Evolutionary conservation across 2,113 vertebrate genomes (phyloP), one percentile per base, ranked within the genome.

Genomic region (Cavia aperea): DNA sequence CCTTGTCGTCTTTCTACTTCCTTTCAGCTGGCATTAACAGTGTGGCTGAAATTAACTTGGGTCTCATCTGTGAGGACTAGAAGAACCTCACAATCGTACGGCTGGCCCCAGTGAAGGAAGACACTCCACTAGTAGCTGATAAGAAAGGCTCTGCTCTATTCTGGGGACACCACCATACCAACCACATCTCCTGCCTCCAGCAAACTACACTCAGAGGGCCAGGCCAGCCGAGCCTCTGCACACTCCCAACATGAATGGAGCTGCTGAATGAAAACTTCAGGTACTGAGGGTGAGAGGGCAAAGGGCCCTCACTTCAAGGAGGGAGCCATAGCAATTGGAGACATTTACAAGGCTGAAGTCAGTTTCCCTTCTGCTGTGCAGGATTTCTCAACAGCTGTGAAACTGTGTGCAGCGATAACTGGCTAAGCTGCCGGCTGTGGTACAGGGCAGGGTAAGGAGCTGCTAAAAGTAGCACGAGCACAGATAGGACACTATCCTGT

Each of bases 341-440:
- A 89, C 77, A 82, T 89, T 4, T 51, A 82, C 70, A 88, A 70
- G 86, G n/a, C 84, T 58, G 78, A 31, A 92, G 93, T 93, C 66
- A 54, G 89, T 96, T 94, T 96, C 95, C 88, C 89, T 96, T 96
- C 96, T 95, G 95, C 81, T 14, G 65, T 62, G 88, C 26, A 49
- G 31, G 65, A 51, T 93, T 90, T 93, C 92, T 87, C 84, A 89
- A 66, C 95, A 91, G 93, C 92, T 94, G 90, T 78, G 58, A 93
- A 56, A 81, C 92, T 63, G 81, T 78, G 60, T 6, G 26, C 26
- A 43, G 36, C 89, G 96, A 96, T 95, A 93, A 93, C 79, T 81
- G 62, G 78, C 84, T 33, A 33, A 92, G 85, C 93, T 89, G 51
- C 63, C 65, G 84, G 68, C 86, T 93, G 94, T 39, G 95, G 93